Evolutionary conservation across 2,888 invertebrate species (phyloP).

Genomic region (Luperina testacea): DNA sequence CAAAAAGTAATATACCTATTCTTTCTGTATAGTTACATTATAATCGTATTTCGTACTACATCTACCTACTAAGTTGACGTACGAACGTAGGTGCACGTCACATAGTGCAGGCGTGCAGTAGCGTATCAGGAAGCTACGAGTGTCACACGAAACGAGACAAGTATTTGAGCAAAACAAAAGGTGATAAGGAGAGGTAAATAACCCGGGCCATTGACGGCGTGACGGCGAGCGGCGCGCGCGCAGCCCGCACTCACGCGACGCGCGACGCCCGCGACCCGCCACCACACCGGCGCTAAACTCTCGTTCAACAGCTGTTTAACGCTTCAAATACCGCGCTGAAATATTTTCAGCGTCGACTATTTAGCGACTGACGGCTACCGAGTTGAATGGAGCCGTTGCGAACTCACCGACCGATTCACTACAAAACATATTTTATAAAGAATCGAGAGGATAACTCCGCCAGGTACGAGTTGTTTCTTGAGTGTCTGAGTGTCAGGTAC

Average conservation of each 20-base stretch:
- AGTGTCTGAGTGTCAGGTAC: slow-evolving; percentile 65
- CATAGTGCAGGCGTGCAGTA: slow-evolving; percentile 55
- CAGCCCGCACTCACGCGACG: slow-evolving; percentile 63
- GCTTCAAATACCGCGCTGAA: slow-evolving; percentile 81
- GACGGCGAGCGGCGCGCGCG: slow-evolving; percentile 72
- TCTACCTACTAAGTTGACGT: slow-evolving; percentile 4
- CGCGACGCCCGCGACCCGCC: slow-evolving; percentile 62
- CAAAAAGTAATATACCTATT: background rate
- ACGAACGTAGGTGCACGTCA: slow-evolving; percentile 26
- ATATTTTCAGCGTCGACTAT: slow-evolving; percentile 78
- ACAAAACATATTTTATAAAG: slow-evolving; percentile 66
- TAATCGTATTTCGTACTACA: slow-evolving; percentile 4
- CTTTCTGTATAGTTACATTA: background rate
- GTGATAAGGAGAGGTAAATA: slow-evolving; percentile 90
- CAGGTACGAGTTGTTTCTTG: slow-evolving; percentile 60
- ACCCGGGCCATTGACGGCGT: slow-evolving; percentile 88
- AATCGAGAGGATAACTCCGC: slow-evolving; percentile 56
- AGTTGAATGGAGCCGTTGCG: slow-evolving; percentile 66
- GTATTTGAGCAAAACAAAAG: slow-evolving; percentile 89
- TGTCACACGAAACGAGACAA: slow-evolving; percentile 78
- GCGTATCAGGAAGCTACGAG: slow-evolving; percentile 76
- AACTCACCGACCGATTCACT: slow-evolving; percentile 66
- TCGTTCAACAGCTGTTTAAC: slow-evolving; percentile 82
- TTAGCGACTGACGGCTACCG: slow-evolving; percentile 56
- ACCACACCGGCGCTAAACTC: slow-evolving; percentile 70